phyloP scores from a whole-genome alignment of 2,797 vertebrate species.

The Podargus strigoides region DNA sequence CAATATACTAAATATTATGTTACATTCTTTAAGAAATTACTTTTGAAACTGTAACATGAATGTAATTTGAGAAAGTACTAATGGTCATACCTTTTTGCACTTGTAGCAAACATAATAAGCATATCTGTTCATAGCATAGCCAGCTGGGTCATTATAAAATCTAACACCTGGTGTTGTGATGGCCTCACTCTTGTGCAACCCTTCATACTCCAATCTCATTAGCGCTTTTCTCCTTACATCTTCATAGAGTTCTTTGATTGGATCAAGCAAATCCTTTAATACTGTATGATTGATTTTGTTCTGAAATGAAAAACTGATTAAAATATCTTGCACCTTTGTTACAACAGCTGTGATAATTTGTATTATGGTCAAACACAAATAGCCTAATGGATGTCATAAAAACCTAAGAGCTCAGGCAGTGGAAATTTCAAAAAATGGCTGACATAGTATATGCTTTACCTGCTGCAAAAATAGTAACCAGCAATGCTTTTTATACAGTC shows the following conservation, averaged over 20 bases:
- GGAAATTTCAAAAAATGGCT: background rate
- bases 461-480: background rate
- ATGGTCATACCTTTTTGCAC: constrained; percentile 91
- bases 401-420: accelerated
- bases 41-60: background rate
- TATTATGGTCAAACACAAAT: background rate
- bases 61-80: background rate
- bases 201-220: constrained; percentile 98
- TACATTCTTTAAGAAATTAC: background rate
- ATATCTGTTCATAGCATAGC: constrained; percentile 99
- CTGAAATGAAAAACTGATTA: constrained; percentile 70
- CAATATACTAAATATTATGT: background rate
- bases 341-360: background rate
- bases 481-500: background rate
- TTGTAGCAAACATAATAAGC: constrained; percentile 99
- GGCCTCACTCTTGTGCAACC: constrained; percentile 96
- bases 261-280: constrained; percentile 96
- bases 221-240: constrained; percentile 96
- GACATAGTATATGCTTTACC: background rate
- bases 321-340: background rate
- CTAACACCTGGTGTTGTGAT: constrained; percentile 97
- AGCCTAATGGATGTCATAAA: background rate
- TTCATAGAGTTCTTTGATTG: constrained; percentile 97
- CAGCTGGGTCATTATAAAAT: constrained; percentile 97
- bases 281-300: constrained; percentile 99